A percentile compares a stretch with the other conserved stretches of the same genome.
Evolutionary conservation across 2,797 vertebrate genomes (phyloP).

Genomic region (Smutsia temminckii): DNA sequence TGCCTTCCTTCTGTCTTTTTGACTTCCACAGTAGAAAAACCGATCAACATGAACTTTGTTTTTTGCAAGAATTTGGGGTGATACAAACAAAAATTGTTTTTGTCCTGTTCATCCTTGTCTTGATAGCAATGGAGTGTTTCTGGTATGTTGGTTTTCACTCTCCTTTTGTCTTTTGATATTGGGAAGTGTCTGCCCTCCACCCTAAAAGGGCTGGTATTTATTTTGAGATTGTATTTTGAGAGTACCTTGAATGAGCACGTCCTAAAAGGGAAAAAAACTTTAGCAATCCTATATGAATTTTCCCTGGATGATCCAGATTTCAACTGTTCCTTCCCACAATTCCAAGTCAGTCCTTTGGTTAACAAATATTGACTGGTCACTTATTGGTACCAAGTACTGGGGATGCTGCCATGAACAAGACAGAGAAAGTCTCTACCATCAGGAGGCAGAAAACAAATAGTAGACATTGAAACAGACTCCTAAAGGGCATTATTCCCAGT

Average conservation of each 20-base stretch:
- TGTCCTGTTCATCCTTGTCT: not conserved
- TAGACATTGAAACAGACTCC: not conserved
- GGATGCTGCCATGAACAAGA: not conserved
- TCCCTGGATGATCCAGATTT: not conserved
- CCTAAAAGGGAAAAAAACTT: constrained; percentile 25
- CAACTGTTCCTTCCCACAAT: not conserved
- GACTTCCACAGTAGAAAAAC: not conserved
- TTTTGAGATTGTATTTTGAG: not conserved
- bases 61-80: not conserved
- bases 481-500: not conserved
- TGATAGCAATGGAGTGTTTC: not conserved
- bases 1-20: not conserved
- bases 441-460: not conserved
- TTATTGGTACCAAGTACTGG: not conserved
- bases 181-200: not conserved
- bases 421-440: not conserved
- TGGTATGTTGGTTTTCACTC: not conserved
- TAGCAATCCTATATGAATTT: not conserved
- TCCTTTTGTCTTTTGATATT: not conserved
- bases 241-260: not conserved
- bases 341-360: not conserved
- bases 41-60: not conserved
- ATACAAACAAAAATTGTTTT: not conserved
- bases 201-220: not conserved
- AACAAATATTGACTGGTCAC: not conserved